phyloP scores from a whole-genome alignment of 2,888 invertebrate species.

The Dysmachus trigonus region DNA sequence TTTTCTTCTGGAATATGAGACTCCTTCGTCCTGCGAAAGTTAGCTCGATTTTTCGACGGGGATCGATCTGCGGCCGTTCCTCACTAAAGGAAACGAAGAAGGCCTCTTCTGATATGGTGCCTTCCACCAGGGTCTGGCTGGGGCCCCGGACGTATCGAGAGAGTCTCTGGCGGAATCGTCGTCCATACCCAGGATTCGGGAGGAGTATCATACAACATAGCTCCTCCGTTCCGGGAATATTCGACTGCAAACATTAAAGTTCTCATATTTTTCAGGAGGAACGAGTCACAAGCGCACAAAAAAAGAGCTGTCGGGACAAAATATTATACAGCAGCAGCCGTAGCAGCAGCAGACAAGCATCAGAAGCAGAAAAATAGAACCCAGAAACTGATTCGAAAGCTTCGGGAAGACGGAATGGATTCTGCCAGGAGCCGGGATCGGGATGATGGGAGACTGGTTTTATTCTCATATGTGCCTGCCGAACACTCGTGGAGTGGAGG shows the following conservation, averaged over 20 bases:
- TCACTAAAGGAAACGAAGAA: constrained; percentile 42
- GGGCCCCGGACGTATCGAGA: constrained; percentile 27
- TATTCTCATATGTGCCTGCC: constrained; percentile 44
- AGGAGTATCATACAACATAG: not conserved
- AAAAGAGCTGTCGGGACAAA: constrained; percentile 38
- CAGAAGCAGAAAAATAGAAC: constrained; percentile 40
- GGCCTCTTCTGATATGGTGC: not conserved
- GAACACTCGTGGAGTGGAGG: too few species aligned
- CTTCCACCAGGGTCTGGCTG: not conserved
- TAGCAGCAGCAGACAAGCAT: not conserved
- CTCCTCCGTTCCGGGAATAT: constrained; percentile 25
- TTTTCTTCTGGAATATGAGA: constrained; percentile 49
- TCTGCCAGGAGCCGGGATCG: not conserved
- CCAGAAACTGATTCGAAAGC: constrained; percentile 40
- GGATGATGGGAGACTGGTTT: constrained; percentile 25
- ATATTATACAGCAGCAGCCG: constrained; percentile 46
- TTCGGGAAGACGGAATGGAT: constrained; percentile 28
- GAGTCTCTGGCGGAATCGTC: not conserved
- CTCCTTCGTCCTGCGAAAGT: constrained; percentile 33
- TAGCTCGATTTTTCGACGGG: constrained; percentile 42
- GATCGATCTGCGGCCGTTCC: constrained; percentile 48
- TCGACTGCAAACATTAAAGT: constrained; percentile 44
- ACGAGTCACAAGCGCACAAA: not conserved
- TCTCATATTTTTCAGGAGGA: constrained; percentile 45
- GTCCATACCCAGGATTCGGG: not conserved